phyloP scores from a whole-genome alignment of 2,113 vertebrate species.

The Plecotus auritus region DNA sequence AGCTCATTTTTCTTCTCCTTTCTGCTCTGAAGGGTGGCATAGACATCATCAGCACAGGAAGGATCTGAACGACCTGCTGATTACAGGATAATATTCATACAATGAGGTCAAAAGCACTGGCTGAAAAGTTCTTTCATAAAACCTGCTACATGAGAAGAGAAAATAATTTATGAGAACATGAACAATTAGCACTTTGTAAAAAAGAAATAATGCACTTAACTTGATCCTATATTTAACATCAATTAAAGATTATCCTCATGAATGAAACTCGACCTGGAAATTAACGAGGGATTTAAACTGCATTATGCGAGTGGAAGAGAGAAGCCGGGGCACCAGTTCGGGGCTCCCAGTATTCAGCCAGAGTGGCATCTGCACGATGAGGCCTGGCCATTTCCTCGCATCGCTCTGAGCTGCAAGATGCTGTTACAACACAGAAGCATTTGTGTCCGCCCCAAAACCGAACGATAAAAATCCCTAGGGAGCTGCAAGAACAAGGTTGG shows the following conservation, averaged over 20 bases:
- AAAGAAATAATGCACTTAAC: constrained; percentile 78
- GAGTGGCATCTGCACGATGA: background rate
- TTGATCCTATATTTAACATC: constrained; percentile 79
- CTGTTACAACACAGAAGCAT: background rate
- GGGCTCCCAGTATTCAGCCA: background rate
- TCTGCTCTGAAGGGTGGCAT: constrained; percentile 52
- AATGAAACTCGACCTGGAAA: constrained; percentile 78
- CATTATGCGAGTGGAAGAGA: constrained; percentile 62
- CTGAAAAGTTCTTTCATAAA: constrained; percentile 78
- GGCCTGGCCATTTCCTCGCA: background rate
- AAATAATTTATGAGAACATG: constrained; percentile 79
- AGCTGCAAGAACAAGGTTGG: constrained; percentile 47
- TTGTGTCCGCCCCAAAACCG: constrained; percentile 8
- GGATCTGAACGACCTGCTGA: constrained; percentile 61
- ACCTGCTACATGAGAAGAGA: constrained; percentile 69
- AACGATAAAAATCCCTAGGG: constrained; percentile 37
- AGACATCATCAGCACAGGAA: constrained; percentile 50
- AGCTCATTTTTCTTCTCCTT: constrained; percentile 60
- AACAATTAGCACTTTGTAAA: constrained; percentile 79
- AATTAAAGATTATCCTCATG: constrained; percentile 79
- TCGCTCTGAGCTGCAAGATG: constrained; percentile 19
- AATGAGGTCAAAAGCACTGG: constrained; percentile 77
- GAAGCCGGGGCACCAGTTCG: background rate
- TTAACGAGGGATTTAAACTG: constrained; percentile 76
- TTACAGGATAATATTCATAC: constrained; percentile 75